Base-by-base conservation (phyloP, 2,113 vertebrate species). In the Picathartes gymnocephalus region DNA sequence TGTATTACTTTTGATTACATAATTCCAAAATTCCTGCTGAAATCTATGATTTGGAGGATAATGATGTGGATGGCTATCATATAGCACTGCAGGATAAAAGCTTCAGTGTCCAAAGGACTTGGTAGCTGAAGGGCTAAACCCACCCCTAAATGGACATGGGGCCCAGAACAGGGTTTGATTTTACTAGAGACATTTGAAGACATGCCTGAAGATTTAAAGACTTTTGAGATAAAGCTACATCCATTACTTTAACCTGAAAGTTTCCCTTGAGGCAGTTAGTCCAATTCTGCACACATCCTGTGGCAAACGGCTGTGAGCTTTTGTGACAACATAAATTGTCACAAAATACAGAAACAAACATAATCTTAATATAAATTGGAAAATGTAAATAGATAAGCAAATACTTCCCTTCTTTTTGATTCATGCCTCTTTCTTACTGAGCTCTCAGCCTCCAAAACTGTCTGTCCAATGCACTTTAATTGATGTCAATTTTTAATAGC, bases 1-100 rank as follows among this genome's bases (percentile, higher is more conserved):
- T 50, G 10, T 47, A 56, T 68, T 79, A 48, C 6, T 45, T 5
- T 4, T 2, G 1, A 81, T 47, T 72, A 47, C 8, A 16, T 30
- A 72, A 56, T 82, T 82, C 68, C 65, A 48, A 73, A 95, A 60
- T 57, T 91, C 70, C 60, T 35, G 60, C 35, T 81, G 64, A 95
- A 88, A 60, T 78, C 25, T 35, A 7, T 28, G 39, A 74, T 4
- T 27, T 45, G 44, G 15, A 74, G 31, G 25, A 57, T n/a, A 87
- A 60, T 31, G 37, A 42, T 70, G 54, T 25, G 58, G 27, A 37
- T 69, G 37, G 17, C 15, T 93, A 9, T 37, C 44, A 51, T 4
- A 44, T 10, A 76, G 27, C 25, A 65, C 28, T 61, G 61, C 13
- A n/a, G 61, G 44, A 60, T 35, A 10, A 72, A 82, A 82, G 10